Evolutionary conservation across 2,797 vertebrate genomes (phyloP), one percentile per base, ranked within the genome.

Genomic region (Arctocebus calabarensis): DNA sequence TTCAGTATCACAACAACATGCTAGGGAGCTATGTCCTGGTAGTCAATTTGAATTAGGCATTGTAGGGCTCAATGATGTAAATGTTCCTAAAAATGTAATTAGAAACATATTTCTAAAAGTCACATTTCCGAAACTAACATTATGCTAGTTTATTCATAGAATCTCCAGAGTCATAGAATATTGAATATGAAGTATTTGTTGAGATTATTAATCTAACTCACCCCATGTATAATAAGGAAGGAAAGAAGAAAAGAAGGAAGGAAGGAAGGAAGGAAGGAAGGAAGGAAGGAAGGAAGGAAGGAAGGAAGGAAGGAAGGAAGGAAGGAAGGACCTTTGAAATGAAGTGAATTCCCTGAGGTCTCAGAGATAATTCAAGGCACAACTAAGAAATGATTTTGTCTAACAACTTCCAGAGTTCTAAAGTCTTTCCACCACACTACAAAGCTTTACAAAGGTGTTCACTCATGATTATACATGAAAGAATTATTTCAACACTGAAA

Each of bases 81-180:
- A 66, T 59, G n/a, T 74, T 73, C 32, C 83, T 92, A 62, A 87
- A 14, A 73, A 66, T 2, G 62, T 34, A 73, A 55, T 25, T 32
- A 73, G 23, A 81, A 45, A 14, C 13, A 1, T 32, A n/a, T 45
- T 85, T 64, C 59, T 71, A 12, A 27, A 71, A 92, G 29, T 89
- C 40, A n/a, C 4, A 61, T 84, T 85, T 82, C 68, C 71, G 59
- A 94, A 95, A 75, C 45, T 66, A 34, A 78, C 23, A n/a, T n/a
- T 3, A 57, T 8, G 68, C 82, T 61, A 1, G 11, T 78, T 86
- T 94, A 77, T 86, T 73, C 84, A 88, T 0, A 92, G 84, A 94
- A 77, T 43, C 34, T 27, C 45, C 55, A 78, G 70, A 89, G 43
- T 45, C 62, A 37, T 19, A 84, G 61, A 92, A 55, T 25, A 77